These are phyloP conservation scores for Phylloscopus whistleri DNA, from an alignment of 2,113 vertebrate genomes.

Conservation along the genomic window DNA sequence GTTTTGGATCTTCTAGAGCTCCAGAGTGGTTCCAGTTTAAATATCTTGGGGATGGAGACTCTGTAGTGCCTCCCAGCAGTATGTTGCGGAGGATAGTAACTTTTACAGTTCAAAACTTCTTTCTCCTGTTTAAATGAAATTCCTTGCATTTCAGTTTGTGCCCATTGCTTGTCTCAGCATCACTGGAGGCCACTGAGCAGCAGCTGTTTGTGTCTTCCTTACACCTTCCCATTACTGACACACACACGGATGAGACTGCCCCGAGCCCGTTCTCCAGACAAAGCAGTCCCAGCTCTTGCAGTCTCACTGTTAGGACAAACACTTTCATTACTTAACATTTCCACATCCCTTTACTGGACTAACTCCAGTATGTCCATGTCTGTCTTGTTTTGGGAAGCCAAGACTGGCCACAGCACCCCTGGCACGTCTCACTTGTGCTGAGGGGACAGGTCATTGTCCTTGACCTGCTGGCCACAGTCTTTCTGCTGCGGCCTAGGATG, in stretches of 20 bases:
- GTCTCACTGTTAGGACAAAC: neutral
- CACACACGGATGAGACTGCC: accelerated
- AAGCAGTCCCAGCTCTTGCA: neutral
- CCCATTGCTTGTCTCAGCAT: neutral
- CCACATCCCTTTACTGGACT: neutral
- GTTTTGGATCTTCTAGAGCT: neutral
- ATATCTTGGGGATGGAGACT: neutral
- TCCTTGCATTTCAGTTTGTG: neutral
- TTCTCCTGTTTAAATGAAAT: neutral
- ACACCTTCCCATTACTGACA: neutral
- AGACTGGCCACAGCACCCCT: neutral
- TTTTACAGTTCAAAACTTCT: neutral
- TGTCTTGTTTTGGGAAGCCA: neutral
- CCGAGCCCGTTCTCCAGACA: neutral
- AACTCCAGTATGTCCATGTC: neutral
- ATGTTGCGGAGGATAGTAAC: neutral
- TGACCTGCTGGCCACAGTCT: neutral
- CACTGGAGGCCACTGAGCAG: neutral
- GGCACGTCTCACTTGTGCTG: neutral
- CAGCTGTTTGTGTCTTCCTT: neutral
- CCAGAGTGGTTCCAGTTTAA: neutral
- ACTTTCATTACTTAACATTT: neutral
- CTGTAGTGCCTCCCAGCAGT: neutral
- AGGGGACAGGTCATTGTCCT: neutral
- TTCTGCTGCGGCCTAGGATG: neutral